phyloP scores from a whole-genome alignment of 2,888 invertebrate species.

The Platycheirus rosarum region DNA sequence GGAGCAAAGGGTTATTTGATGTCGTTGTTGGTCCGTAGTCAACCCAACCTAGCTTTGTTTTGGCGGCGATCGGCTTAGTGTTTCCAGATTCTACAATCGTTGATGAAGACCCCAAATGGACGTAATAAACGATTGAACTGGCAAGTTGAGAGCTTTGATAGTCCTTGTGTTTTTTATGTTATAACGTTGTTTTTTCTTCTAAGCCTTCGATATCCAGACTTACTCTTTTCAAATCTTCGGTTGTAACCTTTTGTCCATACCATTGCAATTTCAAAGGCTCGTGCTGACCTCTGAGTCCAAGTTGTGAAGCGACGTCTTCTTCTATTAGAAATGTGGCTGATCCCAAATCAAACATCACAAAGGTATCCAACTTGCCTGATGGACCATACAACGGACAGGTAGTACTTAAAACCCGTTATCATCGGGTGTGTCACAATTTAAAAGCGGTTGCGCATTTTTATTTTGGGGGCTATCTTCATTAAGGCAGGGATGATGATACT shows the following conservation, averaged over 20 bases:
- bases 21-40: no score
- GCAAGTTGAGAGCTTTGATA: neutral
- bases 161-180: neutral
- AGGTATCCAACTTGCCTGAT: neutral
- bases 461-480: slow-evolving; percentile 19
- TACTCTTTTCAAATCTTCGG: neutral
- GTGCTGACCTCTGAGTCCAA: slow-evolving; percentile 49
- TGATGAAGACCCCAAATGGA: no score
- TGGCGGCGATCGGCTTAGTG: no score
- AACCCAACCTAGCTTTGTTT: no score
- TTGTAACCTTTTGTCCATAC: slow-evolving; percentile 40
- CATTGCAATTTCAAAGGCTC: slow-evolving; percentile 57
- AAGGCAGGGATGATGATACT: slow-evolving; percentile 24
- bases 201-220: neutral
- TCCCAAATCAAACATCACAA: neutral
- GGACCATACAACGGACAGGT: slow-evolving; percentile 40
- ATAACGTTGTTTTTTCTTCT: neutral
- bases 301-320: slow-evolving; percentile 15
- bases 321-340: slow-evolving; percentile 46
- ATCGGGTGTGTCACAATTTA: neutral
- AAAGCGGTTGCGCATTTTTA: neutral
- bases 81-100: no score
- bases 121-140: slow-evolving; percentile 12
- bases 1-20: no score
- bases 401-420: slow-evolving; percentile 33